These are phyloP conservation scores for Thaleichthys pacificus DNA, from an alignment of 2,797 vertebrate genomes.

Conservation along the genomic window DNA sequence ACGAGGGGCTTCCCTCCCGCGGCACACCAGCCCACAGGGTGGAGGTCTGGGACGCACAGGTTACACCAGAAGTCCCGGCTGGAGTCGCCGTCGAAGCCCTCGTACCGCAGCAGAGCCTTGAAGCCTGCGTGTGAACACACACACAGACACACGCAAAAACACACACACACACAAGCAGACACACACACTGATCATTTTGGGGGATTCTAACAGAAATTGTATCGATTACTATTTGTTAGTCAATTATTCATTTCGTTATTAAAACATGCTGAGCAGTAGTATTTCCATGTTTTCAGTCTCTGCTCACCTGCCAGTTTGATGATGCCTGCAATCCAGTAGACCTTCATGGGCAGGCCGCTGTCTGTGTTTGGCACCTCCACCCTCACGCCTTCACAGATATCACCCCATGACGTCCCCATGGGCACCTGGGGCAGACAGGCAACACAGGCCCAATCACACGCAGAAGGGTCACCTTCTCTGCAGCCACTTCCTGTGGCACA, in stretches of 20 bases:
- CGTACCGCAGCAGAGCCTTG: constrained; percentile 86
- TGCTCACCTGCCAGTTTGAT: constrained; percentile 88
- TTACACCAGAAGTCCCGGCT: constrained; percentile 89
- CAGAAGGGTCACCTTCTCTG: background rate
- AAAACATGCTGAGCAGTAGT: no score
- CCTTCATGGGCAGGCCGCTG: constrained; percentile 87
- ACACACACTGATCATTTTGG: background rate
- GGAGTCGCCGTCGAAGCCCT: constrained; percentile 89
- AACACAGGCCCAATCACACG: background rate
- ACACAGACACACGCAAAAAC: constrained; percentile 9
- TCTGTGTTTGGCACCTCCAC: constrained; percentile 94
- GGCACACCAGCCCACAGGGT: constrained; percentile 93
- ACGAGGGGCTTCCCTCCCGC: constrained; percentile 88
- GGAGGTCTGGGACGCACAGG: constrained; percentile 86
- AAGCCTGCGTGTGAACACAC: constrained; percentile 69
- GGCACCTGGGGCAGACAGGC: constrained; percentile 74
- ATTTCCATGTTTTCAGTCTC: no score
- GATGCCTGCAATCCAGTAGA: constrained; percentile 95
- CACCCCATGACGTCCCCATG: constrained; percentile 88
- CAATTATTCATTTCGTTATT: no score
- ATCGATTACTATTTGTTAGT: no score
- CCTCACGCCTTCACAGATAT: constrained; percentile 86
- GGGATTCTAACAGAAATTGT: no score
- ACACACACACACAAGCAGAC: constrained; percentile 1
- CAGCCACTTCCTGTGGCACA: no score